phyloP scores from a whole-genome alignment of 64 coral and sea anemone genomes.

The Actinia tenebrosa region DNA sequence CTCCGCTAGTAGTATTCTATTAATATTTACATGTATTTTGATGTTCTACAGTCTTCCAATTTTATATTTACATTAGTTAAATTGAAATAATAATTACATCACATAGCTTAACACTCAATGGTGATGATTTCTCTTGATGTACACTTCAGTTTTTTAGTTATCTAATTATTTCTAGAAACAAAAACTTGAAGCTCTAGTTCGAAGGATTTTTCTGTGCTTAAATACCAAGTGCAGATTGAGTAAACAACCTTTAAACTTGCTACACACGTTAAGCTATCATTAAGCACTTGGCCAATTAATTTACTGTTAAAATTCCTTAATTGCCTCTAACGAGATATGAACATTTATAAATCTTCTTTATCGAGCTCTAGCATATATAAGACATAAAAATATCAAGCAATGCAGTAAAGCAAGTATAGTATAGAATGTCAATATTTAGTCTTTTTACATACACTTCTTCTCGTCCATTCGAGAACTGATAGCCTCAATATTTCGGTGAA shows the following conservation, averaged over 20 bases:
- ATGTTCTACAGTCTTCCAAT: background rate
- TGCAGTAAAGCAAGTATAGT: too few species aligned
- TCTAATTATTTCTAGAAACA: background rate
- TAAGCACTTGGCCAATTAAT: conserved; percentile 4
- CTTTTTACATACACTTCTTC: background rate
- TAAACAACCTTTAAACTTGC: background rate
- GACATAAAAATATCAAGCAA: background rate
- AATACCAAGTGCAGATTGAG: background rate
- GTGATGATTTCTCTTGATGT: too few species aligned
- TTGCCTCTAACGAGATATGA: background rate
- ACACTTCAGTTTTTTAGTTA: background rate
- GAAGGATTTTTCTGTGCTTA: background rate
- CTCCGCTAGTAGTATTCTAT: background rate
- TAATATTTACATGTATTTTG: background rate
- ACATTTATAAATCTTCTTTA: background rate
- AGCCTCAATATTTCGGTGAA: background rate
- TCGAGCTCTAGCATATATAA: background rate
- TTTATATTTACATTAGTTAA: background rate
- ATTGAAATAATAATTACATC: background rate
- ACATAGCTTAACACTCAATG: background rate
- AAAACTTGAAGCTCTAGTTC: background rate
- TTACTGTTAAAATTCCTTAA: background rate
- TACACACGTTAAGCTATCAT: background rate
- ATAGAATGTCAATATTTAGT: too few species aligned
- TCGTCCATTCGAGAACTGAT: background rate